Evolutionary conservation across 2,888 invertebrate genomes (phyloP).

Genomic region (Drosophila kokeensis): DNA sequence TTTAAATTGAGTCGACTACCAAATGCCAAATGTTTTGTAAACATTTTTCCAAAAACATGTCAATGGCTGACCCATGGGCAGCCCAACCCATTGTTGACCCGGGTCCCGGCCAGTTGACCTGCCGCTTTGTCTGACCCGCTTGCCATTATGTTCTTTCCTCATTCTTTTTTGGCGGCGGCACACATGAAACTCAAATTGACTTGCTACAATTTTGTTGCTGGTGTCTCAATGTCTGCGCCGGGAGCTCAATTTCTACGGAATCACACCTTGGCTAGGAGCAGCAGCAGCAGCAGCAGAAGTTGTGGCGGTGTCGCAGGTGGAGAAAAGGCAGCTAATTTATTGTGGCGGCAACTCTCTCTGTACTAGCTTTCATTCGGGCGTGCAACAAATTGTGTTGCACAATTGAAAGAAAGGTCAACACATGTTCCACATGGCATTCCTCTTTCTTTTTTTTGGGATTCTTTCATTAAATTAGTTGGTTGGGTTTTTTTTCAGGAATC

Average conservation of each 20-base stretch:
- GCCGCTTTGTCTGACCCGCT: constrained; percentile 61
- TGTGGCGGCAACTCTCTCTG: constrained; percentile 57
- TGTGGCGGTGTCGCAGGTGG: constrained; percentile 28
- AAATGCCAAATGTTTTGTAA: constrained; percentile 79
- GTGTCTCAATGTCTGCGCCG: constrained; percentile 40
- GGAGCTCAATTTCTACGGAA: constrained; percentile 64
- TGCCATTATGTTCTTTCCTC: constrained; percentile 25
- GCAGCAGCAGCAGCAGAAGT: constrained; percentile 32
- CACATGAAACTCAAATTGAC: constrained; percentile 68
- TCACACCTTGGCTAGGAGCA: constrained; percentile 52
- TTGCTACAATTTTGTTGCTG: constrained; percentile 69
- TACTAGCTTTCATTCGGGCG: constrained; percentile 54
- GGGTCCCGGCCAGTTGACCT: constrained; percentile 38
- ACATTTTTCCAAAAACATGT: constrained; percentile 76
- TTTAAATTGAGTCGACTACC: constrained; percentile 61
- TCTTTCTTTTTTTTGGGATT: constrained; percentile 2
- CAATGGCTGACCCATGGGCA: constrained; percentile 51
- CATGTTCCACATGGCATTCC: constrained; percentile 15
- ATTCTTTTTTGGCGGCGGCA: constrained; percentile 30
- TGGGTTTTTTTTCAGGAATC: constrained; percentile 10
- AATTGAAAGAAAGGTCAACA: constrained; percentile 28
- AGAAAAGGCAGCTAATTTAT: constrained; percentile 48
- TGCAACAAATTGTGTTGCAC: constrained; percentile 56
- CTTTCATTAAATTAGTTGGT: constrained; percentile 5
- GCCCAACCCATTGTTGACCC: constrained; percentile 50